phyloP scores from a whole-genome alignment of 2,888 invertebrate genomes.

The Punctoribates punctum region DNA sequence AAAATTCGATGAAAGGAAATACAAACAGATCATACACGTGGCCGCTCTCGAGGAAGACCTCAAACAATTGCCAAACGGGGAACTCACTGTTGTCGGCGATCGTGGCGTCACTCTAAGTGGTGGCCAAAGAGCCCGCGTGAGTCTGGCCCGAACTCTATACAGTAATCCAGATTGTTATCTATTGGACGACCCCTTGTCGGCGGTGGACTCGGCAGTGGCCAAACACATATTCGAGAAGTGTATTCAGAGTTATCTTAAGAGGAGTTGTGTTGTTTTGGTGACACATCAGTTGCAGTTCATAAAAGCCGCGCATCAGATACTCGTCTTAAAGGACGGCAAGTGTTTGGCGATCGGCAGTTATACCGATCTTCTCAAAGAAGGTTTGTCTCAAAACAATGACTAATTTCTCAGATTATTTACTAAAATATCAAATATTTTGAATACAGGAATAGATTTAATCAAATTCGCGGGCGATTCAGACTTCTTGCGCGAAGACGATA shows the following conservation, averaged over 20 bases:
- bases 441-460: conserved; percentile 6
- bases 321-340: conserved; percentile 54
- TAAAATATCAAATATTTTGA: neutral
- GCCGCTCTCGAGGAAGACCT: conserved; percentile 57
- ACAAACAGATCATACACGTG: conserved; percentile 56
- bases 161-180: conserved; percentile 57
- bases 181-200: conserved; percentile 56
- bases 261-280: conserved; percentile 56
- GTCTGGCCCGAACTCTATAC: conserved; percentile 54
- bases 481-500: neutral
- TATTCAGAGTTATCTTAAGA: conserved; percentile 47
- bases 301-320: conserved; percentile 54
- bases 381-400: conserved; percentile 14
- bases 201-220: conserved; percentile 56
- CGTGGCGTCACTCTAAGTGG: conserved; percentile 60
- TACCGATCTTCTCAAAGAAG: conserved; percentile 45
- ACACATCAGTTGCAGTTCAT: conserved; percentile 59
- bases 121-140: conserved; percentile 59
- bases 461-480: conserved; percentile 12
- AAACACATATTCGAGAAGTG: conserved; percentile 56
- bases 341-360: conserved; percentile 46
- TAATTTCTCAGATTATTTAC: neutral
- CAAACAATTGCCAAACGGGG: conserved; percentile 56
- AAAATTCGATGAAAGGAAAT: conserved; percentile 60
- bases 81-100: conserved; percentile 59